Percentiles rank a stretch among this genome's conserved stretches.
These are phyloP conservation scores for Noctuana brunneofusca DNA, from an alignment of 2,888 invertebrate species.

Conservation along the genomic window DNA sequence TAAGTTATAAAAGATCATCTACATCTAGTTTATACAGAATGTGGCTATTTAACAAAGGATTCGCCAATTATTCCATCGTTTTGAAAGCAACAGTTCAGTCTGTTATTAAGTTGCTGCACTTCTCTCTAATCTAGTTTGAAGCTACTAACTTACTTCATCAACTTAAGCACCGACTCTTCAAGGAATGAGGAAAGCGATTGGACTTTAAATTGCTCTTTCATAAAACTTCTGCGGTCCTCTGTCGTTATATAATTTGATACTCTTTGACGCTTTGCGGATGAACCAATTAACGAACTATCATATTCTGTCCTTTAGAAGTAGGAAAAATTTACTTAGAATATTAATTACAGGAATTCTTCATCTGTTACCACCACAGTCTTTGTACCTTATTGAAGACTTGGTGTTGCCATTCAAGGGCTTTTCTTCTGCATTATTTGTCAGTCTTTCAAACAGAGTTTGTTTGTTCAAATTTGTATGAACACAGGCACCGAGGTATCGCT, in stretches of 20 bases:
- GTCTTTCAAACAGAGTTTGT: neutral
- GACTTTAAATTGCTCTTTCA: conserved; percentile 31
- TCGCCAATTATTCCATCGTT: neutral
- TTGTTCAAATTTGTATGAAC: too few species aligned
- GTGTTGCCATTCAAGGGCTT: too few species aligned
- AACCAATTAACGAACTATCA: conserved; percentile 12
- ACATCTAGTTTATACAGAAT: neutral
- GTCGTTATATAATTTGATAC: conserved; percentile 15
- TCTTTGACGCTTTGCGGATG: conserved; percentile 20
- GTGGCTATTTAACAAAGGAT: neutral
- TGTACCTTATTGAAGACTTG: too few species aligned
- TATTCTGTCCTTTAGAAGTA: neutral
- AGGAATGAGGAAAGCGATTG: conserved; percentile 23
- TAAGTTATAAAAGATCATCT: too few species aligned
- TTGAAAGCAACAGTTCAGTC: conserved; percentile 5
- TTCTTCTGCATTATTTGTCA: neutral
- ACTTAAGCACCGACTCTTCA: conserved; percentile 26
- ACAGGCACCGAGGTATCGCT: too few species aligned
- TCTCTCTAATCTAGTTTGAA: conserved; percentile 25
- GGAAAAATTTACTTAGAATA: too few species aligned
- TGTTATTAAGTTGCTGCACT: conserved; percentile 13
- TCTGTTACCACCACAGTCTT: too few species aligned
- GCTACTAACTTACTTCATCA: conserved; percentile 29
- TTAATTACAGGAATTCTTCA: too few species aligned
- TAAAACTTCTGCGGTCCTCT: conserved; percentile 17